phyloP scores from a whole-genome alignment of 1,140 invertebrate species.

The Drosophila nannoptera region DNA sequence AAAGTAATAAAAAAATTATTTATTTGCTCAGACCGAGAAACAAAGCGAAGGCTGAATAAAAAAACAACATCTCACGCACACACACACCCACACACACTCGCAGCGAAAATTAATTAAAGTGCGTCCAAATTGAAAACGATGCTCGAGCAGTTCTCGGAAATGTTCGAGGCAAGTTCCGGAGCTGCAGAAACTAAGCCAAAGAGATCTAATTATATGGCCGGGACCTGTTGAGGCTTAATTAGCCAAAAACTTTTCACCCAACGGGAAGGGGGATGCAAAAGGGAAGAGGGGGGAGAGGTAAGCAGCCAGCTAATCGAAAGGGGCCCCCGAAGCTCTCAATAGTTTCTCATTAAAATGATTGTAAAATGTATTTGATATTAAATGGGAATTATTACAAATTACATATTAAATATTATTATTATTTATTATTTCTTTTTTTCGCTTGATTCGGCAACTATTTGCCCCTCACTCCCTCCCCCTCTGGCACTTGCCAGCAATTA shows the following conservation, averaged over 20 bases:
- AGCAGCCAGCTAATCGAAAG: too few relatives aligned
- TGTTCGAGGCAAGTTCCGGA: neutral
- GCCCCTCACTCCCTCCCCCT: neutral
- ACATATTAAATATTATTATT: too few relatives aligned
- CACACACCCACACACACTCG: too few relatives aligned
- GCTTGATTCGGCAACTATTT: too few relatives aligned
- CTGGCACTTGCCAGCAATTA: slow-evolving; percentile 18
- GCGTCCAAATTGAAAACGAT: slow-evolving; percentile 1
- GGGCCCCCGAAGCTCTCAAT: too few relatives aligned
- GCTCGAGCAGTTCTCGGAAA: neutral
- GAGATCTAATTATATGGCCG: neutral
- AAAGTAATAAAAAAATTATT: slow-evolving; percentile 9
- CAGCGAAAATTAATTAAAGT: slow-evolving; percentile 14
- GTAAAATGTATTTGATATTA: too few relatives aligned
- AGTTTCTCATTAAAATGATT: too few relatives aligned
- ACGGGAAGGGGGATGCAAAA: neutral
- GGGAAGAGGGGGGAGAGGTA: neutral
- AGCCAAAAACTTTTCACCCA: neutral
- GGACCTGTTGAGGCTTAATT: slow-evolving; percentile 21
- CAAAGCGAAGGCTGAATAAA: slow-evolving; percentile 8
- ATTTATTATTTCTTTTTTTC: too few relatives aligned
- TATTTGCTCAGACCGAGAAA: slow-evolving; percentile 11
- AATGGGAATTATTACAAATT: too few relatives aligned
- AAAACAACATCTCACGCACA: neutral
- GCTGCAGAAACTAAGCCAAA: slow-evolving; percentile 8